Evolutionary conservation across 2,888 invertebrate species (phyloP).

Genomic region (Hemicrepidius hirtus): DNA sequence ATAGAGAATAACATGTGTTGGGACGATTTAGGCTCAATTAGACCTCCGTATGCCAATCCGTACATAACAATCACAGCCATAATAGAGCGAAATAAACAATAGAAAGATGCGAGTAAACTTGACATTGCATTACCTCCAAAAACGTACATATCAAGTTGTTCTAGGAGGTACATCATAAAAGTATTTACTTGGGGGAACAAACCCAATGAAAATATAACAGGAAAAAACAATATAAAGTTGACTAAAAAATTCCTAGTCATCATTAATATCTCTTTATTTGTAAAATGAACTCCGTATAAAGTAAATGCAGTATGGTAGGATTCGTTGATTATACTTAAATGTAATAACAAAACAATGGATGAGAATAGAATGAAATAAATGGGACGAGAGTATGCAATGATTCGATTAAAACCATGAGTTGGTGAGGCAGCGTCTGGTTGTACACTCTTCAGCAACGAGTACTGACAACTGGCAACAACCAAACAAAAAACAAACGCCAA

Average conservation of each 20-base stretch:
- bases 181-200: conserved; percentile 98
- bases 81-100: conserved; percentile 87
- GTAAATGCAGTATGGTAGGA: conserved; percentile 67
- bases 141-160: conserved; percentile 94
- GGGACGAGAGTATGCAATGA: conserved; percentile 94
- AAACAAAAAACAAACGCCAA: conserved; percentile 96
- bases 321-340: conserved; percentile 63
- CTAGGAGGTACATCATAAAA: conserved; percentile 95
- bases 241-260: conserved; percentile 84
- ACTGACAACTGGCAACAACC: conserved; percentile 98
- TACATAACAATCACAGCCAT: conserved; percentile 87
- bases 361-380: conserved; percentile 94
- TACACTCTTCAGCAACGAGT: conserved; percentile 96
- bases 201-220: conserved; percentile 95
- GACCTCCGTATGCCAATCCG: conserved; percentile 90
- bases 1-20: conserved; percentile 96
- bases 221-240: conserved; percentile 91
- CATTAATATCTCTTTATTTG: conserved; percentile 78
- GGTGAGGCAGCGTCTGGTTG: conserved; percentile 99
- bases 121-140: conserved; percentile 93
- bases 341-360: conserved; percentile 67
- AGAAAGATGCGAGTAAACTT: conserved; percentile 87
- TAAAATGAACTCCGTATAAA: conserved; percentile 72
- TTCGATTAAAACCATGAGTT: conserved; percentile 97
- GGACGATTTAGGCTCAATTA: conserved; percentile 88